phyloP scores from a whole-genome alignment of 2,888 invertebrate species.

The Eucera pruinosa region DNA sequence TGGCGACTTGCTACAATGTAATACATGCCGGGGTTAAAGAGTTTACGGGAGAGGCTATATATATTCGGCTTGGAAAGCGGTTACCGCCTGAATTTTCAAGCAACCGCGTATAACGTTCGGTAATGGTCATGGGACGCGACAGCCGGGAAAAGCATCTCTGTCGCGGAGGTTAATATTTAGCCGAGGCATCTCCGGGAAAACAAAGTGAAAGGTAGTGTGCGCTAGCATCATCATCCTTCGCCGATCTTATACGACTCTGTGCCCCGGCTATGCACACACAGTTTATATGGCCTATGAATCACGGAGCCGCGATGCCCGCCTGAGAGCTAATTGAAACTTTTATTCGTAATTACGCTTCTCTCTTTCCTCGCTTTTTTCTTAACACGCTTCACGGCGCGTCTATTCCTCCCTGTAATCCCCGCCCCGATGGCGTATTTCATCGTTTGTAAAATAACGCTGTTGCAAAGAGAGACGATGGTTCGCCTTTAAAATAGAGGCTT shows the following conservation, averaged over 20 bases:
- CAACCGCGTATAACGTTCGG: slow-evolving; percentile 38
- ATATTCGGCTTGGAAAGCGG: slow-evolving; percentile 35
- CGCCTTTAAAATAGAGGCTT: slow-evolving; percentile 44
- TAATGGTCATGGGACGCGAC: slow-evolving; percentile 55
- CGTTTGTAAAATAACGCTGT: slow-evolving; percentile 43
- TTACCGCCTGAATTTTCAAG: slow-evolving; percentile 44
- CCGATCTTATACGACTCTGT: slow-evolving; percentile 46
- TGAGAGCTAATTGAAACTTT: slow-evolving; percentile 73
- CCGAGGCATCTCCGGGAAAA: slow-evolving; percentile 66
- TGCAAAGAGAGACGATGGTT: slow-evolving; percentile 15
- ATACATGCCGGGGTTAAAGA: slow-evolving; percentile 48
- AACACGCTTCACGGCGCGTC: slow-evolving; percentile 38
- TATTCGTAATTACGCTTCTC: slow-evolving; percentile 69
- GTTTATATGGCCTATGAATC: slow-evolving; percentile 71
- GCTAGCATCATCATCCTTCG: slow-evolving; percentile 64
- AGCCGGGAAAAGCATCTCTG: slow-evolving; percentile 62
- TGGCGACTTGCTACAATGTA: slow-evolving; percentile 44
- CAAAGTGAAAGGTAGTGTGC: slow-evolving; percentile 71
- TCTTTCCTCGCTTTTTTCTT: slow-evolving; percentile 26
- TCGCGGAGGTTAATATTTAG: slow-evolving; percentile 67
- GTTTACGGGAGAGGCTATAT: slow-evolving; percentile 44
- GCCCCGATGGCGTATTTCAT: slow-evolving; percentile 30
- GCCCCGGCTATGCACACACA: slow-evolving; percentile 38
- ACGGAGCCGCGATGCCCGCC: slow-evolving; percentile 56
- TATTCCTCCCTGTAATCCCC: slow-evolving; percentile 22